Percentiles rank a stretch among this genome's conserved stretches.
phyloP scores from a whole-genome alignment of 2,888 invertebrate genomes.

The Andrena bucephala region DNA sequence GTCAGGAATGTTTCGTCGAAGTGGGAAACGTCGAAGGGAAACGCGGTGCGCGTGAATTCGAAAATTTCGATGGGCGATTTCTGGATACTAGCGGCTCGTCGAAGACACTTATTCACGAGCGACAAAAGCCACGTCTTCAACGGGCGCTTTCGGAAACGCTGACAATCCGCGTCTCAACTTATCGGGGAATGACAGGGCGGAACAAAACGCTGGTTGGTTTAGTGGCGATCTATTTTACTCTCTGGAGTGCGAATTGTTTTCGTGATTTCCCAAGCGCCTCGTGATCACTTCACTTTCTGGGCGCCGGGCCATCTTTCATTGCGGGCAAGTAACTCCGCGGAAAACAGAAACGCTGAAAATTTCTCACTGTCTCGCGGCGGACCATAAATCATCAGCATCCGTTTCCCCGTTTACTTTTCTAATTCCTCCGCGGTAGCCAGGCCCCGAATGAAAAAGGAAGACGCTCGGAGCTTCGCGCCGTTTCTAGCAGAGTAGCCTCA shows the following conservation, averaged over 20 bases:
- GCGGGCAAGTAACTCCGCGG: slow-evolving; percentile 52
- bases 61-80: slow-evolving; percentile 7
- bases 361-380: slow-evolving; percentile 43
- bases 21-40: background rate
- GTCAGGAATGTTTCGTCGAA: background rate
- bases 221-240: slow-evolving; percentile 49
- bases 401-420: slow-evolving; percentile 17
- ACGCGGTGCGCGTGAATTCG: background rate
- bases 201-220: slow-evolving; percentile 36
- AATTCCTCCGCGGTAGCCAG: slow-evolving; percentile 21
- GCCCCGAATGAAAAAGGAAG: background rate
- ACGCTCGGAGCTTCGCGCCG: background rate
- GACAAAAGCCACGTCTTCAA: background rate
- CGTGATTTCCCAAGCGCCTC: slow-evolving; percentile 71
- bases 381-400: slow-evolving; percentile 45
- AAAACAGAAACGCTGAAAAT: slow-evolving; percentile 51
- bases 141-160: background rate
- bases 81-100: background rate
- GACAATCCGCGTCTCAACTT: slow-evolving; percentile 37
- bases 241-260: slow-evolving; percentile 64
- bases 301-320: slow-evolving; percentile 63
- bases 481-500: background rate
- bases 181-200: slow-evolving; percentile 35
- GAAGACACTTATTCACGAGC: slow-evolving; percentile 1
- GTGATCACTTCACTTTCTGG: slow-evolving; percentile 65